A percentile compares a stretch with the other conserved stretches of the same genome.
Evolutionary conservation across 2,113 vertebrate species (phyloP).

Genomic region (Erythrolamprus reginae): DNA sequence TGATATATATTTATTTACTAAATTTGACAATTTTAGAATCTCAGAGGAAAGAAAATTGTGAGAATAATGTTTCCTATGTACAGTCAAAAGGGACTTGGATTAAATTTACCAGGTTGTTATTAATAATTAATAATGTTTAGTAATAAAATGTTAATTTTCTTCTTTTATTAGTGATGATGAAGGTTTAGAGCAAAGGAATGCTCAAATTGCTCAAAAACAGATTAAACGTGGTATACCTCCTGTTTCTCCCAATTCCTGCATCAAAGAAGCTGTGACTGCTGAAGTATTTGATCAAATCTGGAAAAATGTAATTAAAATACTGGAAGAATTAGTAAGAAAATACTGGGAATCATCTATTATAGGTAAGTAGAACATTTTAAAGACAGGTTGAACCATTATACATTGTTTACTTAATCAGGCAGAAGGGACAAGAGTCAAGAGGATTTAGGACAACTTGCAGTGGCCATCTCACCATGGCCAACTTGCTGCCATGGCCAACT

Average conservation of each 20-base stretch:
- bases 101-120: not conserved
- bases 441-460: not conserved
- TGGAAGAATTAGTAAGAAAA: slow-evolving; percentile 72
- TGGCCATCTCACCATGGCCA: not conserved
- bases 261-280: slow-evolving; percentile 71
- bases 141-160: slow-evolving; percentile 46
- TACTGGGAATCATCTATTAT: slow-evolving; percentile 62
- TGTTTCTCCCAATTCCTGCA: slow-evolving; percentile 76
- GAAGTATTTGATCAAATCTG: slow-evolving; percentile 78
- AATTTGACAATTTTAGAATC: too few species aligned
- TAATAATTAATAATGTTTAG: not conserved
- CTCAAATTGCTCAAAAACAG: slow-evolving; percentile 36
- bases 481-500: not conserved
- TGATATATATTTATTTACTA: too few species aligned
- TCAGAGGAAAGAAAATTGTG: too few species aligned
- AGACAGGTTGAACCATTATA: fast-evolving
- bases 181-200: slow-evolving; percentile 58
- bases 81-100: not conserved
- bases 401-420: not conserved
- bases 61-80: too few species aligned
- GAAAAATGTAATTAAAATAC: slow-evolving; percentile 61
- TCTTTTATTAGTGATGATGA: slow-evolving; percentile 69
- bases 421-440: not conserved
- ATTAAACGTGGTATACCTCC: slow-evolving; percentile 71
- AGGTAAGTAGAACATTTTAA: slow-evolving; percentile 62